Evolutionary conservation across 2,797 vertebrate species (phyloP).

Genomic region (Phoebastria nigripes): DNA sequence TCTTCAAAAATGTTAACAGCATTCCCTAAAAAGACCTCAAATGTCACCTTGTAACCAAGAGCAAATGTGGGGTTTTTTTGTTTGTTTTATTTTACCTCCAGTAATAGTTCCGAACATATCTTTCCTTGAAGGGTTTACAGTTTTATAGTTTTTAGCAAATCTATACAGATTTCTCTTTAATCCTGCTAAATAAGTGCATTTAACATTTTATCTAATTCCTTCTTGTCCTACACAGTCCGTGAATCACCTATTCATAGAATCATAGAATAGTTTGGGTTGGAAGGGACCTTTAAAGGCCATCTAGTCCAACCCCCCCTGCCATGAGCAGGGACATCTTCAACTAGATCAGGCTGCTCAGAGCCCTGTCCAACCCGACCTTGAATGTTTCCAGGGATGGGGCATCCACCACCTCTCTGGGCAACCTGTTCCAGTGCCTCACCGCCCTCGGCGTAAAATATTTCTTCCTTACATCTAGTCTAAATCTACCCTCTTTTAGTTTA

Average conservation of each 20-base stretch:
- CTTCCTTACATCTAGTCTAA: too few species aligned
- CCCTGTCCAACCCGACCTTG: too few species aligned
- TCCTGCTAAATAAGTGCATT: background rate
- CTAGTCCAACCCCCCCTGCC: too few species aligned
- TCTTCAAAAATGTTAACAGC: background rate
- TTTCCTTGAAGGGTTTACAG: background rate
- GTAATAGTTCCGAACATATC: background rate
- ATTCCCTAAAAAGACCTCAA: background rate
- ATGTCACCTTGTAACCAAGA: background rate
- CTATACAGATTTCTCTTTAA: background rate
- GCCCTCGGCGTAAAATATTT: too few species aligned
- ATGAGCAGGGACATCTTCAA: too few species aligned
- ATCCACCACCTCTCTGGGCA: too few species aligned
- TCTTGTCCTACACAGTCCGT: background rate
- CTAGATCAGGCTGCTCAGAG: too few species aligned
- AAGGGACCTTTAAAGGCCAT: too few species aligned
- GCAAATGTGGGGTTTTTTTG: background rate
- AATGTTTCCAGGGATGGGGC: too few species aligned
- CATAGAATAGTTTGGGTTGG: too few species aligned
- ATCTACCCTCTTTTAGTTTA: too few species aligned
- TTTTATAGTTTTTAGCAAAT: background rate
- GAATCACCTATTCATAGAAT: background rate
- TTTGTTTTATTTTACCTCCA: background rate
- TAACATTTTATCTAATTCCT: background rate
- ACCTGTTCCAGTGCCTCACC: too few species aligned